Conservation (phyloP, 2,113 vertebrate species). For the Tichodroma muraria region DNA sequence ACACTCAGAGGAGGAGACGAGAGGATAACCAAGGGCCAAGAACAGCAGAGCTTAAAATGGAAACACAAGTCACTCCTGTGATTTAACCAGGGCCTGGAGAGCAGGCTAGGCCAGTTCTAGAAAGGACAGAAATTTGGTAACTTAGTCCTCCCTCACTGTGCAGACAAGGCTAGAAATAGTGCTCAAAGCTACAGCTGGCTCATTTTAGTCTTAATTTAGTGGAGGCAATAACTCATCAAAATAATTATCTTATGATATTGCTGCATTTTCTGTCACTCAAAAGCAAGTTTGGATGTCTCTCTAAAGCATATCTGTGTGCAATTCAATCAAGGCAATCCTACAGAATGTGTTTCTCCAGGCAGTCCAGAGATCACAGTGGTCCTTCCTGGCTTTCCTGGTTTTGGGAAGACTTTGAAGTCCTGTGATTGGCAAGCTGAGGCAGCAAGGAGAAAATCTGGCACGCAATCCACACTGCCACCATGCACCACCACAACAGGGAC, state of each 20-base stretch:
- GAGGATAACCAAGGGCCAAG: background rate
- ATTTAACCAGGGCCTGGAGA: background rate
- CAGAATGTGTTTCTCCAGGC: background rate
- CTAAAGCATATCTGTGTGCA: background rate
- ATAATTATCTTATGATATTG: background rate
- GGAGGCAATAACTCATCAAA: background rate
- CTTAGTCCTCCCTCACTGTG: background rate
- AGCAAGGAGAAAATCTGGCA: background rate
- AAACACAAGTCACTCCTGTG: background rate
- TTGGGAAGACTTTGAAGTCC: background rate
- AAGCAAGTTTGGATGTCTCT: background rate
- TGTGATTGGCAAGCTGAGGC: background rate
- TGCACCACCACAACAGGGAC: background rate
- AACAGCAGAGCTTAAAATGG: background rate
- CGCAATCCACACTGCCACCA: accelerated
- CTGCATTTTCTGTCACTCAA: background rate
- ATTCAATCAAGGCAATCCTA: background rate
- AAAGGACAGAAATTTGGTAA: background rate
- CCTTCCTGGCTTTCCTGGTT: background rate
- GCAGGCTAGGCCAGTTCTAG: background rate
- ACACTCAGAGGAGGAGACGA: background rate
- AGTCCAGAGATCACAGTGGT: background rate
- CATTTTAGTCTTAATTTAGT: background rate
- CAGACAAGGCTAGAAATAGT: background rate
- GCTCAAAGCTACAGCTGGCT: background rate